A percentile compares a stretch with the other conserved stretches of the same genome.
phyloP scores from a whole-genome alignment of 2,888 invertebrate species.

The Acleris laterana region DNA sequence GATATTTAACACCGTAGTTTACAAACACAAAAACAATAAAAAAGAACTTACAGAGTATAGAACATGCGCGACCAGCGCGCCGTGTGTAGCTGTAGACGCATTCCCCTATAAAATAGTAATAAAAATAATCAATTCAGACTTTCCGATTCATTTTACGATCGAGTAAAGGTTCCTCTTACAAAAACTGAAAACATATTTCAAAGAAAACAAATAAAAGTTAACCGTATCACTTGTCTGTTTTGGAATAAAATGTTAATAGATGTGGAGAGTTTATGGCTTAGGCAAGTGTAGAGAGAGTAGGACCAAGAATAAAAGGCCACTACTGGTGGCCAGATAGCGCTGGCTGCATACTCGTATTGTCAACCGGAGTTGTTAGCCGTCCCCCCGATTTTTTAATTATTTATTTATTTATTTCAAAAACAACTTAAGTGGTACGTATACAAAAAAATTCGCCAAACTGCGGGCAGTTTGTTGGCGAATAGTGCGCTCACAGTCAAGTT shows the following conservation, averaged over 20 bases:
- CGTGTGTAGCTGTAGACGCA: constrained; percentile 8
- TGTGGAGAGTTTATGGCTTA: too few species aligned
- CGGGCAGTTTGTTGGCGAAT: too few species aligned
- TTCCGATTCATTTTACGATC: constrained; percentile 26
- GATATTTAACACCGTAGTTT: constrained; percentile 33
- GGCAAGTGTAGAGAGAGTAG: too few species aligned
- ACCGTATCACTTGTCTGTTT: constrained; percentile 11
- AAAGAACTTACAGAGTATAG: constrained; percentile 20
- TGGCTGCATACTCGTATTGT: too few species aligned
- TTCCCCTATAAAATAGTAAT: constrained; percentile 31
- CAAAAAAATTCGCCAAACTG: too few species aligned
- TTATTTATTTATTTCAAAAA: too few species aligned
- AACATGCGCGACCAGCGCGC: constrained; percentile 22
- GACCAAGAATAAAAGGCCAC: too few species aligned
- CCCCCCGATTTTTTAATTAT: too few species aligned
- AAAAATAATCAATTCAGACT: constrained; percentile 35
- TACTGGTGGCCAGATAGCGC: too few species aligned
- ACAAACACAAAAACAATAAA: constrained; percentile 30
- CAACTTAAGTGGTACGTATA: too few species aligned
- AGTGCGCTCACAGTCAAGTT: too few species aligned
- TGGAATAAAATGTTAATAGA: not conserved
- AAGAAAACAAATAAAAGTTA: constrained; percentile 27
- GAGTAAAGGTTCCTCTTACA: constrained; percentile 25
- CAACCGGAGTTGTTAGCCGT: too few species aligned
- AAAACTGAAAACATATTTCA: constrained; percentile 32